Evolutionary conservation across 2,797 vertebrate genomes (phyloP).

Genomic region (Thaleichthys pacificus): DNA sequence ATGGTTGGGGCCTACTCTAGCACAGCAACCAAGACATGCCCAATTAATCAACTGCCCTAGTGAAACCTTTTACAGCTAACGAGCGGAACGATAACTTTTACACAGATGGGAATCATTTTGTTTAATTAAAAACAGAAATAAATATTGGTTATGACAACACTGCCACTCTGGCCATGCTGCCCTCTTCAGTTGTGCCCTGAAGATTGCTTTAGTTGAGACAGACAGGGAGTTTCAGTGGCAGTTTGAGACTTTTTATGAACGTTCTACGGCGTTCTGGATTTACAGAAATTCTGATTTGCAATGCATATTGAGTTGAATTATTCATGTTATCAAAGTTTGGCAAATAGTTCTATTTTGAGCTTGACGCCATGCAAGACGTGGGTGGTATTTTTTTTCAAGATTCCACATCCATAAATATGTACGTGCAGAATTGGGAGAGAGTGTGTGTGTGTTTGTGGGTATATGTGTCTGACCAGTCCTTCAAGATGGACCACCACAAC

Average conservation of each 20-base stretch:
- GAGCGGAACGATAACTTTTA: slow-evolving; percentile 80
- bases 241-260: slow-evolving; percentile 9
- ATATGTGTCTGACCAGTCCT: slow-evolving; percentile 21
- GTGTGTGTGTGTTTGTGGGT: not conserved
- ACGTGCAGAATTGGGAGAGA: slow-evolving; percentile 14
- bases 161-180: slow-evolving; percentile 53
- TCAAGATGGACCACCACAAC: slow-evolving; percentile 34
- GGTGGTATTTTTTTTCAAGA: slow-evolving; percentile 21
- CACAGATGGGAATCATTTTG: slow-evolving; percentile 90
- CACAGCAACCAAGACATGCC: slow-evolving; percentile 70
- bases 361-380: not conserved
- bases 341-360: not conserved
- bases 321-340: not conserved
- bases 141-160: slow-evolving; percentile 79
- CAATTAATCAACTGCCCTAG: slow-evolving; percentile 87
- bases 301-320: not conserved
- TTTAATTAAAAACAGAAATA: slow-evolving; percentile 90
- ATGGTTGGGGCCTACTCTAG: slow-evolving; percentile 75
- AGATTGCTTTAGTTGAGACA: slow-evolving; percentile 45
- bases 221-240: slow-evolving; percentile 42
- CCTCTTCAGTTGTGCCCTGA: slow-evolving; percentile 52
- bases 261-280: not conserved
- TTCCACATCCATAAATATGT: slow-evolving; percentile 21
- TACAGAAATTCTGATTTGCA: not conserved
- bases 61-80: slow-evolving; percentile 81